Evolutionary conservation across 2,113 vertebrate species (phyloP).

Genomic region (Ochotona curzoniae): DNA sequence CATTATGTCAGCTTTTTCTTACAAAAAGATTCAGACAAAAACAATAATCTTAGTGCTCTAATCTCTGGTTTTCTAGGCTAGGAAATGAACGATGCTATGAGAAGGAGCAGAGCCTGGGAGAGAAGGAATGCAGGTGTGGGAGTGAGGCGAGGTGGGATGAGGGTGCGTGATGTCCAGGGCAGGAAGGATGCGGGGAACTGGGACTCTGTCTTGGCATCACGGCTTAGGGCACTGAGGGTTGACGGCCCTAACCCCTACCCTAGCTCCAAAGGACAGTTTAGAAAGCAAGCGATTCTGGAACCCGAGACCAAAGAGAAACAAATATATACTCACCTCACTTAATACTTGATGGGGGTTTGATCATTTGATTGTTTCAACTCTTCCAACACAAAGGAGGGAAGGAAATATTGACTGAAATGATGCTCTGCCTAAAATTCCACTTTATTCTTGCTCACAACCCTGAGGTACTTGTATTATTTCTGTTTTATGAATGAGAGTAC

Average conservation of each 20-base stretch:
- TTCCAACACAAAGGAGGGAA: background rate
- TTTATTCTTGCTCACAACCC: constrained; percentile 7
- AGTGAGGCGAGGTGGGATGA: too few relatives aligned
- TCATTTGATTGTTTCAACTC: background rate
- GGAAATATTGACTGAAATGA: background rate
- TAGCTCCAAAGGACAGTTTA: background rate
- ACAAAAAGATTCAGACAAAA: constrained; percentile 65
- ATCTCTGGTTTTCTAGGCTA: constrained; percentile 81
- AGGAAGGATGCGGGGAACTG: constrained; percentile 65
- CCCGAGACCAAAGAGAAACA: background rate
- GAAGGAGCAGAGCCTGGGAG: constrained; percentile 77
- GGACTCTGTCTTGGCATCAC: constrained; percentile 79
- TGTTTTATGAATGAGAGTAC: constrained; percentile 6
- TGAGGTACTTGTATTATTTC: background rate
- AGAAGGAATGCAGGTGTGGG: background rate
- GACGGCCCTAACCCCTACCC: background rate
- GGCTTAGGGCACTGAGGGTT: constrained; percentile 65
- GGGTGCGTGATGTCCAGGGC: background rate
- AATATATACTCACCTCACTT: background rate
- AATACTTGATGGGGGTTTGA: background rate
- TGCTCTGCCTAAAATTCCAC: background rate
- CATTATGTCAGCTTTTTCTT: constrained; percentile 63
- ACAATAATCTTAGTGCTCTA: constrained; percentile 86
- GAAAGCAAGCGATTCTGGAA: constrained; percentile 13
- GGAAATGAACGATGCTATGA: constrained; percentile 79